Conservation (phyloP, 64 coral and sea anemone species). For the Dendronephthya gigantea region DNA sequence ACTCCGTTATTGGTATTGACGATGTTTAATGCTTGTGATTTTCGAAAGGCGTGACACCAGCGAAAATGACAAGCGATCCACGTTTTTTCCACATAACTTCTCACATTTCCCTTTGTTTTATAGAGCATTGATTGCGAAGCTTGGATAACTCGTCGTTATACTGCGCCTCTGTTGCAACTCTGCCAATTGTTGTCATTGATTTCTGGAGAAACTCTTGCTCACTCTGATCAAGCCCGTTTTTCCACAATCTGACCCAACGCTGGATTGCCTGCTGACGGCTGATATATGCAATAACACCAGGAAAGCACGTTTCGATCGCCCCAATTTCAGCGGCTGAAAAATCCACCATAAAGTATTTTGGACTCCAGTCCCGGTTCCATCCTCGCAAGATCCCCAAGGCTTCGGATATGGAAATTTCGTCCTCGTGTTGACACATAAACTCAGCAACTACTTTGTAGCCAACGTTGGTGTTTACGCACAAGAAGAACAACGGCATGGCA, state of each 20-base stretch:
- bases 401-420: neutral
- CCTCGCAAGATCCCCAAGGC: neutral
- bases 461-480: constrained; percentile 19
- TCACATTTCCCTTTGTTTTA: neutral
- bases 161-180: too few species aligned
- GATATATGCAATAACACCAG: constrained; percentile 17
- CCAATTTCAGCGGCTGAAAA: constrained; percentile 37
- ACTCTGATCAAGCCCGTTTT: neutral
- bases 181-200: constrained; percentile 17
- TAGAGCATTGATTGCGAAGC: neutral
- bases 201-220: constrained; percentile 15
- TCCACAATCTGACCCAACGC: constrained; percentile 23
- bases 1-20: neutral
- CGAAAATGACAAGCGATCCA: neutral
- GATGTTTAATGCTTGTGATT: neutral
- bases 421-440: neutral
- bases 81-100: neutral
- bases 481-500: constrained; percentile 48
- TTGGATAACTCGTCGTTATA: constrained; percentile 1
- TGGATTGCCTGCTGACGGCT: constrained; percentile 29
- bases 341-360: constrained; percentile 46
- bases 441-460: neutral
- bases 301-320: constrained; percentile 39
- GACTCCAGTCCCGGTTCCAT: constrained; percentile 44
- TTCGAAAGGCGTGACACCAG: neutral